Conservation (phyloP, 1,140 invertebrate genomes). For the Odontomachus brunneus region DNA sequence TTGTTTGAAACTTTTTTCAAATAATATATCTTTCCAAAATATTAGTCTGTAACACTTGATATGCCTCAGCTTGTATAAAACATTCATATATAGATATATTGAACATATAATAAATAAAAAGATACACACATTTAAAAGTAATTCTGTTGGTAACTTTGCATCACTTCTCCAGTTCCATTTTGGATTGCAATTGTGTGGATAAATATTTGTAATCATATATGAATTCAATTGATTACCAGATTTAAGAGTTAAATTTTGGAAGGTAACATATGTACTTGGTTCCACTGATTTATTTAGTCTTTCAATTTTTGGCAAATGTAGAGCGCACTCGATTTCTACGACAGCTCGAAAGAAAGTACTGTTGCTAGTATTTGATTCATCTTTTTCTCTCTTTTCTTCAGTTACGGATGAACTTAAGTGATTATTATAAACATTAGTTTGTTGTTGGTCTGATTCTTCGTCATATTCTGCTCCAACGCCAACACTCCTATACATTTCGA, state of each 20-base stretch:
- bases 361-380: constrained; percentile 17
- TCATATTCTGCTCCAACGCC: constrained; percentile 82
- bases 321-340: constrained; percentile 86
- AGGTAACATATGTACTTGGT: constrained; percentile 88
- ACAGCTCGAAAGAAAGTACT: constrained; percentile 81
- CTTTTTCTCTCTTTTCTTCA: constrained; percentile 15
- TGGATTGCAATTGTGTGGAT: constrained; percentile 85
- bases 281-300: constrained; percentile 80
- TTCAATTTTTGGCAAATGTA: constrained; percentile 86
- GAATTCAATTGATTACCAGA: constrained; percentile 75
- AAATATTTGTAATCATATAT: constrained; percentile 85
- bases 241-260: constrained; percentile 83
- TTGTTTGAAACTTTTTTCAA: no score
- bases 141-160: constrained; percentile 84
- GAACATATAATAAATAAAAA: constrained; percentile 35
- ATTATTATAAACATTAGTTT: constrained; percentile 52
- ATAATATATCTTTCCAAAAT: no score
- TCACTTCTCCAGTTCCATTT: constrained; percentile 87
- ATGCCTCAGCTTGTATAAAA: no score
- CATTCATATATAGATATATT: background rate
- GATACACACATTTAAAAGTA: constrained; percentile 85
- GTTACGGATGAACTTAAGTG: background rate
- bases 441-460: constrained; percentile 70
- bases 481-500: constrained; percentile 81
- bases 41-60: no score